Base-by-base conservation (phyloP, 2,113 vertebrate species). In the Ammodytes dubius region DNA sequence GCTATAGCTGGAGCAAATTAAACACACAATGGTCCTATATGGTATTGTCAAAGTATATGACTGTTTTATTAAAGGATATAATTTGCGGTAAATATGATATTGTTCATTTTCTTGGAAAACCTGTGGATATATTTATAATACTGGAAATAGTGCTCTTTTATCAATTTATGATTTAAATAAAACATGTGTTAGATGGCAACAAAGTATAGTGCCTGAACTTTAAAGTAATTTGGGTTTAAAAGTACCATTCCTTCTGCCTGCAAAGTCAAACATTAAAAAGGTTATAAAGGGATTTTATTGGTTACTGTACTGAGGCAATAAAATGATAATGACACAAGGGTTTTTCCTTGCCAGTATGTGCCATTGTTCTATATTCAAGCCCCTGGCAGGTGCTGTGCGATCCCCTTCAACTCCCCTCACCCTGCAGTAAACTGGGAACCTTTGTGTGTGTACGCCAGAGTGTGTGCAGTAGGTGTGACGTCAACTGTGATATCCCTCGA, bases 1-100 rank as follows among this genome's bases (percentile, higher is more conserved):
- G 81, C 71, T 54, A 66, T 19, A 83, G 74, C 83, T 37, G 81
- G 17, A 35, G 79, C 82, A 80, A 88, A 91, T 90, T 90, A 88
- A 82, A 78, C 72, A 74, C 56, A 85, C 77, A 87, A 88, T 87
- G 27, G 27, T 27, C 27, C 27, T 27, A 27, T 27, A 27, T 27
- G 27, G 27, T 27, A 27, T 27, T 27, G 27, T 27, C 27, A 27
- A 27, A 27, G 27, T 27, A 27, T 27, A 27, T 27, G 27, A 27
- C 27, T 27, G 27, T 27, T 27, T 1, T 27, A 27, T 27, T 27
- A 27, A 27, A 27, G 27, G 27, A 27, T 27, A 27, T 27, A 1
- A 27, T 27, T 27, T 27, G 27, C 27, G 27, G 27, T 27, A 27
- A 27, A 27, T 27, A 27, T 27, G 56, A 37, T 37, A 57, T 37